Evolutionary conservation across 2,888 invertebrate species (phyloP), one percentile per base, ranked within the genome.

Genomic region (Morpho helenor): DNA sequence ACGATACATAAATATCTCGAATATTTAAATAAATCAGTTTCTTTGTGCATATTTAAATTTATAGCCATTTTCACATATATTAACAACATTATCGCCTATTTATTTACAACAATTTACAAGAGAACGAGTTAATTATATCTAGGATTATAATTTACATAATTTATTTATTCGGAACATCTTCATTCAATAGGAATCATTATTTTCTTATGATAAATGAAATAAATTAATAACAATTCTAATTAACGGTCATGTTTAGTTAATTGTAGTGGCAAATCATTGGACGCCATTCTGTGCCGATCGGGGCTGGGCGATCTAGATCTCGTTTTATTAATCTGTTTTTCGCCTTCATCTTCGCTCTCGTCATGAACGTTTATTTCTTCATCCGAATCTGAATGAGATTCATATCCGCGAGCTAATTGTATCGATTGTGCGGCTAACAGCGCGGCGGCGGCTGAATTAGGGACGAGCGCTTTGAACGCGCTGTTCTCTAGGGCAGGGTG

Each of bases 361-460:
- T 96, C 96, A 75, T 96, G 95, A 7, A 96, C 96, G 82, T 96
- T 96, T 75, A 96, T 96, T 84, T 96, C 96, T 78, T 94, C 95
- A 72, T 96, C 96, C 22, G 93, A 92, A 71, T 93, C 93, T 8
- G 92, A 91, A 68, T 89, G 86, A 49, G 92, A 91, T 64, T 91
- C 91, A 62, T 90, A 90, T 55, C 87, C 84, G 40, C 86, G 80
- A 57, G 88, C 86, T 53, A 90, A 68, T 64, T 90, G 90, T 62
- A 89, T 82, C 5, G 90, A 88, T 69, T 90, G 90, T 71, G 88
- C 84, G 65, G 91, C 82, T 76, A 91, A 74, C 57, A 93, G 84
- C 40, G 92, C 92, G n/a, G 93, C 93, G 40, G 93, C 92, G n/a
- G 90, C 89, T 40, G 94, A 92, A 63, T 92, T 93, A 40, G 94